Conservation (phyloP, 2,113 vertebrate genomes). For the Pipra filicauda region DNA sequence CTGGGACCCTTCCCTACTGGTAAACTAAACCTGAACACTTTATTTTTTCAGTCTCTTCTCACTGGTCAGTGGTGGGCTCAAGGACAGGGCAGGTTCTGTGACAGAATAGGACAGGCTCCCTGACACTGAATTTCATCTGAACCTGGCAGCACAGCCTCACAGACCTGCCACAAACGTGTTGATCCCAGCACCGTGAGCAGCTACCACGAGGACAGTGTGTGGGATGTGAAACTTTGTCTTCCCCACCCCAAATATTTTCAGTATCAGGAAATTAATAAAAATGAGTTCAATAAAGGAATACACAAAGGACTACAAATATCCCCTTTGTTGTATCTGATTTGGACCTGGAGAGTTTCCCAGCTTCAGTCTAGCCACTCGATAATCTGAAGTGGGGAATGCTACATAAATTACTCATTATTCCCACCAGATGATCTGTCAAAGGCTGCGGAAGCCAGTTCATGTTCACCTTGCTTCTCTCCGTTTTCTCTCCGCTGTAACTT, state of each 20-base stretch:
- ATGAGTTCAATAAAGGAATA: conserved; percentile 40
- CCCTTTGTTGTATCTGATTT: conserved; percentile 51
- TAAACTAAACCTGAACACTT: neutral
- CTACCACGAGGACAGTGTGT: neutral
- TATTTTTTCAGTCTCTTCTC: neutral
- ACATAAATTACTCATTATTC: conserved; percentile 63
- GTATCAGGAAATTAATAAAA: conserved; percentile 65
- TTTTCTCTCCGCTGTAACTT: neutral
- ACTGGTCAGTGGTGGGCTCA: neutral
- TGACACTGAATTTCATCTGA: accelerated
- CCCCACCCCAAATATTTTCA: neutral
- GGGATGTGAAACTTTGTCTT: conserved; percentile 13
- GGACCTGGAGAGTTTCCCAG: conserved; percentile 58
- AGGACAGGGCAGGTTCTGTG: accelerated
- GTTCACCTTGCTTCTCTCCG: conserved; percentile 22
- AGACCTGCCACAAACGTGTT: neutral
- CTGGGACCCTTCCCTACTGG: neutral
- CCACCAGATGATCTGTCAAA: conserved; percentile 57
- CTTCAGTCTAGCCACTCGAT: conserved; percentile 49
- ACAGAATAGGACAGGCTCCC: neutral
- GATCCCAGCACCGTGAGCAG: neutral
- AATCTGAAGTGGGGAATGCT: conserved; percentile 48
- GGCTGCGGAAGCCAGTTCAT: conserved; percentile 27
- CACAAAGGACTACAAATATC: conserved; percentile 48
- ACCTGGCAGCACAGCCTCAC: neutral